Conservation (phyloP, 2,113 vertebrate species). For the Lethenteron reissneri region DNA sequence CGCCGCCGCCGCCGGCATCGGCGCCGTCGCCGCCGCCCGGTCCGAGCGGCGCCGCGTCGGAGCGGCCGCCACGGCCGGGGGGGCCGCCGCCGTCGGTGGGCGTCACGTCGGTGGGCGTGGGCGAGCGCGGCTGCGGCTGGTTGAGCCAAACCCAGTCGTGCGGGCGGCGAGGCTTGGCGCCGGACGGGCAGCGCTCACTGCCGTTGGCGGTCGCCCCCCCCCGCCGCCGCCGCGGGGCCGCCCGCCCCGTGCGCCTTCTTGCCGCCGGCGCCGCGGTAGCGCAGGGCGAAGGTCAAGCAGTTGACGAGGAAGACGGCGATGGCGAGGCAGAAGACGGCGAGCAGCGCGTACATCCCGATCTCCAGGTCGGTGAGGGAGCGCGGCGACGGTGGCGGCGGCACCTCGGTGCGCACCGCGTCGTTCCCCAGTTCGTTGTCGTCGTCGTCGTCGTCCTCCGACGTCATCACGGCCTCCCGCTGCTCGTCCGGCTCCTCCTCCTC, state of each 20-base stretch:
- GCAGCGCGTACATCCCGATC: constrained; percentile 87
- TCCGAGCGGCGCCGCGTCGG: constrained; percentile 82
- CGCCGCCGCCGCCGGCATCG: constrained; percentile 64
- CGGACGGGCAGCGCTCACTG: neutral
- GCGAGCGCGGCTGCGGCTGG: constrained; percentile 50
- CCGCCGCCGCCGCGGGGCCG: constrained; percentile 87
- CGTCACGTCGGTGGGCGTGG: constrained; percentile 47
- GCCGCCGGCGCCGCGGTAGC: constrained; percentile 46
- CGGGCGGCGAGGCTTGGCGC: neutral
- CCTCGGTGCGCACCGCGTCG: no score
- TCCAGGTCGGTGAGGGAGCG: constrained; percentile 81
- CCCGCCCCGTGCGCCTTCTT: constrained; percentile 66
- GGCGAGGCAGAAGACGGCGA: constrained; percentile 87
- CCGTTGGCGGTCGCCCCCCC: neutral
- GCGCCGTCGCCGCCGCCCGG: constrained; percentile 21
- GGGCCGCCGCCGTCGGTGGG: constrained; percentile 66
- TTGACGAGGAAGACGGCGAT: constrained; percentile 97
- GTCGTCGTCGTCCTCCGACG: no score
- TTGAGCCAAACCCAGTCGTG: constrained; percentile 98
- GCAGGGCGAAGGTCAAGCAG: constrained; percentile 88
- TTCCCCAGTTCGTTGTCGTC: no score
- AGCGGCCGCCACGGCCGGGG: constrained; percentile 87
- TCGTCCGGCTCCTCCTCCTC: no score
- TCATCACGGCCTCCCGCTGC: no score
- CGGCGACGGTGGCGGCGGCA: constrained; percentile 15